Evolutionary conservation across 2,797 vertebrate genomes (phyloP).

Genomic region (Novumbra hubbsi): DNA sequence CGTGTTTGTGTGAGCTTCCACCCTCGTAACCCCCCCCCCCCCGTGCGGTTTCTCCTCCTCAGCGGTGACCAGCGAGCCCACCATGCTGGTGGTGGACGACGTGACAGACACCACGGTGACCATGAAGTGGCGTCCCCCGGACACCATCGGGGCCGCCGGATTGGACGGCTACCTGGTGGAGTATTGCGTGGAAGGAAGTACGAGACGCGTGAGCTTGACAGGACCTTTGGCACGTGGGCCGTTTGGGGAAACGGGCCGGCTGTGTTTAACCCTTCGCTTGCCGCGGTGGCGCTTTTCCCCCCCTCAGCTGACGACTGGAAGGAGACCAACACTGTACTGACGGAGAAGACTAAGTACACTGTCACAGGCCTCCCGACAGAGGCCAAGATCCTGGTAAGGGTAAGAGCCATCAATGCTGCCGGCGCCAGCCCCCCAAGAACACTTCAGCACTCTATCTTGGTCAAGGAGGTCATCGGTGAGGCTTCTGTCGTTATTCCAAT

Average conservation of each 20-base stretch:
- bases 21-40: slow-evolving; percentile 11
- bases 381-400: slow-evolving; percentile 86
- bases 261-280: neutral
- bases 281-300: neutral
- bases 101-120: slow-evolving; percentile 91
- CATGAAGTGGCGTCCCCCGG: slow-evolving; percentile 96
- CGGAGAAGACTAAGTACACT: slow-evolving; percentile 91
- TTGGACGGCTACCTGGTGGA: slow-evolving; percentile 94
- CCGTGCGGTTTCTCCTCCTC: slow-evolving; percentile 26
- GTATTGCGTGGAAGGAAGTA: slow-evolving; percentile 97
- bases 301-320: slow-evolving; percentile 86
- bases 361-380: slow-evolving; percentile 83
- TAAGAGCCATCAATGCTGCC: slow-evolving; percentile 91
- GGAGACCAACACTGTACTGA: slow-evolving; percentile 82
- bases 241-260: neutral
- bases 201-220: too few relatives aligned
- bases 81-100: slow-evolving; percentile 87
- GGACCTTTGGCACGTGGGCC: too few relatives aligned
- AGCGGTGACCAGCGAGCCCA: slow-evolving; percentile 98
- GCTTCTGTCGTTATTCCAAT: neutral
- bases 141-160: slow-evolving; percentile 95
- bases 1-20: neutral
- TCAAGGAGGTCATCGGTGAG: slow-evolving; percentile 96
- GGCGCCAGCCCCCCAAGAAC: slow-evolving; percentile 84
- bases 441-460: slow-evolving; percentile 87